Evolutionary conservation across 2,888 invertebrate species (phyloP).

Genomic region (Luperina testacea): DNA sequence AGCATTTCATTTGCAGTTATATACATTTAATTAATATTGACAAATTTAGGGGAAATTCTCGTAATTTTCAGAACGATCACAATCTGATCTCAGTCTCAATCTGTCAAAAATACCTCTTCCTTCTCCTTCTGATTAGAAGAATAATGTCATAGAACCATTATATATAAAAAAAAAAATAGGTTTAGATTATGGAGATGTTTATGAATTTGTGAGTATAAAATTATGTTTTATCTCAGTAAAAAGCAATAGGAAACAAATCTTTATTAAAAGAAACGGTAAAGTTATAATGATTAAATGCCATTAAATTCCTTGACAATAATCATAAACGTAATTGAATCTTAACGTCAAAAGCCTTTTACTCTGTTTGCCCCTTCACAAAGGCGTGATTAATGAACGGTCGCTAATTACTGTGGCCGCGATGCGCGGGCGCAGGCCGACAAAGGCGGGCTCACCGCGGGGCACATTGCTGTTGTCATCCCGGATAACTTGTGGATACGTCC

Average conservation of each 20-base stretch:
- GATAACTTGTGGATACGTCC: conserved; percentile 42
- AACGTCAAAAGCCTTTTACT: conserved; percentile 46
- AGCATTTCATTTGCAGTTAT: neutral
- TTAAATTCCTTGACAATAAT: neutral
- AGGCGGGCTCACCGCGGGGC: conserved; percentile 46
- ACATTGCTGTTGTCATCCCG: conserved; percentile 41
- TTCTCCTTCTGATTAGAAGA: neutral
- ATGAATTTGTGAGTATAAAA: neutral
- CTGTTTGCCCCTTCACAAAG: conserved; percentile 44
- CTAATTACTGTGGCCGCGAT: conserved; percentile 66
- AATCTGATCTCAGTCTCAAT: neutral
- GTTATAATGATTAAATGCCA: neutral
- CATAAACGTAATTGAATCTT: conserved; percentile 39
- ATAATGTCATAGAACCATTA: neutral
- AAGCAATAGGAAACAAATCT: neutral
- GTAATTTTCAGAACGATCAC: neutral
- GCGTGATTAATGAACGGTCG: conserved; percentile 66
- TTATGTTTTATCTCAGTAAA: neutral
- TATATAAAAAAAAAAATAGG: neutral
- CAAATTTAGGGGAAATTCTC: neutral
- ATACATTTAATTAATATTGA: neutral
- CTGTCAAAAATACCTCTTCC: neutral
- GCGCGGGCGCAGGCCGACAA: conserved; percentile 59
- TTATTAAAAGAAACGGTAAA: neutral
- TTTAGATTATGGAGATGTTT: neutral